Evolutionary conservation across 1,140 invertebrate genomes (phyloP), one percentile per base, ranked within the genome.

Genomic region (Chironomus striatipennis): DNA sequence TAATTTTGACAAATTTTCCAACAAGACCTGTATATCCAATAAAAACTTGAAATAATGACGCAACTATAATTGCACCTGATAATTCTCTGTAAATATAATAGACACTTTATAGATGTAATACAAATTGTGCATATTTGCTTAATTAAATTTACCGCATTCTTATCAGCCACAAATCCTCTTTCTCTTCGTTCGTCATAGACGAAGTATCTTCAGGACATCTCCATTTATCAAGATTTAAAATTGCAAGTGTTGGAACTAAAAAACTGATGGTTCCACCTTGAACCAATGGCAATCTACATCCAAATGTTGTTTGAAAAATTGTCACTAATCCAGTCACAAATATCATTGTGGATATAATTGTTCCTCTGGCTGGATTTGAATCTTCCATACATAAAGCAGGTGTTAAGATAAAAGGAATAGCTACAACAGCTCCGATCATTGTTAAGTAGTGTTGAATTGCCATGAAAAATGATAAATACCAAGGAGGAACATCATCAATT

Each of bases 261-360:
- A 95, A 95, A 0, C 92, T 90, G 78, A 95, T 94, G 0, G 93
- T 94, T 0, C 92, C 91, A 5, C 94, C 93, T 82, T 91, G 88
- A 0, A 87, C 86, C 57, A 87, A 86, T 3, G 86, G 86, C 64
- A 87, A 76, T 0, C 86, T 83, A 74, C 91, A 90, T 8, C 94
- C 94, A 81, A 95, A 87, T 0, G 91, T 92, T 6, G 88, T 85
- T 81, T 96, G 94, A 1, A 95, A 76, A 76, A 92, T 88, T 0
- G 94, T 96, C 2, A 93, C 88, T 0, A 96, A 81, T 12, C 93
- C 94, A 24, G 92, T 93, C 5, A 95, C 90, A 78, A 96, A 94
- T 74, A 95, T 93, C 86, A 94, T 93, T 0, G 93, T 95, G 0
- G 91, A 93, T 75, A 95, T 92, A 21, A 97, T 90, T 78, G 93